These are phyloP conservation scores for Trachelus tabidus DNA, from an alignment of 2,888 invertebrate genomes.

Conservation along the genomic window DNA sequence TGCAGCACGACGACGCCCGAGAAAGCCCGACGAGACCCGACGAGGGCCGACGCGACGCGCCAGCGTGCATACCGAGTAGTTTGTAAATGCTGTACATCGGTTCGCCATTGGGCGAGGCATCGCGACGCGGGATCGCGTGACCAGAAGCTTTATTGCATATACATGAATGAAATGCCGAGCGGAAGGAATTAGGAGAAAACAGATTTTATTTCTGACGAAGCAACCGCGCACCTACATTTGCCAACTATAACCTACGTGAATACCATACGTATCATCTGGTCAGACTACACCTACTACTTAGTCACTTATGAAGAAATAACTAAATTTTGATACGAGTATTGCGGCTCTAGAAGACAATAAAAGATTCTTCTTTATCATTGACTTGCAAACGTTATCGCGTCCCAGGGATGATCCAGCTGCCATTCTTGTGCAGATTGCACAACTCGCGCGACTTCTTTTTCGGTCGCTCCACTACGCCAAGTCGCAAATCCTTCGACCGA, in stretches of 20 bases:
- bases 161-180: slow-evolving; percentile 25
- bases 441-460: neutral
- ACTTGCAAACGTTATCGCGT: too few species aligned
- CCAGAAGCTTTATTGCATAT: slow-evolving; percentile 27
- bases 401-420: too few species aligned
- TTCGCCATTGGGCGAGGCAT: slow-evolving; percentile 22
- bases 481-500: neutral
- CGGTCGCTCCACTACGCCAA: slow-evolving; percentile 7
- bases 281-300: too few species aligned
- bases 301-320: too few species aligned
- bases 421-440: neutral
- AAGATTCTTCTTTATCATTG: too few species aligned
- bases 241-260: slow-evolving; percentile 33
- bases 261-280: too few species aligned
- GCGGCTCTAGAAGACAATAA: too few species aligned
- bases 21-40: slow-evolving; percentile 6
- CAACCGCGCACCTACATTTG: neutral
- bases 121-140: slow-evolving; percentile 32
- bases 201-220: slow-evolving; percentile 45
- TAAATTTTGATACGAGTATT: too few species aligned
- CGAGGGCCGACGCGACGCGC: slow-evolving; percentile 12
- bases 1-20: slow-evolving; percentile 6
- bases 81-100: slow-evolving; percentile 31
- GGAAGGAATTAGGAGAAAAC: slow-evolving; percentile 57
- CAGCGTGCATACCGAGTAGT: slow-evolving; percentile 10